Conservation (phyloP, 1,140 invertebrate genomes). For the Drosophila sturtevanti region DNA sequence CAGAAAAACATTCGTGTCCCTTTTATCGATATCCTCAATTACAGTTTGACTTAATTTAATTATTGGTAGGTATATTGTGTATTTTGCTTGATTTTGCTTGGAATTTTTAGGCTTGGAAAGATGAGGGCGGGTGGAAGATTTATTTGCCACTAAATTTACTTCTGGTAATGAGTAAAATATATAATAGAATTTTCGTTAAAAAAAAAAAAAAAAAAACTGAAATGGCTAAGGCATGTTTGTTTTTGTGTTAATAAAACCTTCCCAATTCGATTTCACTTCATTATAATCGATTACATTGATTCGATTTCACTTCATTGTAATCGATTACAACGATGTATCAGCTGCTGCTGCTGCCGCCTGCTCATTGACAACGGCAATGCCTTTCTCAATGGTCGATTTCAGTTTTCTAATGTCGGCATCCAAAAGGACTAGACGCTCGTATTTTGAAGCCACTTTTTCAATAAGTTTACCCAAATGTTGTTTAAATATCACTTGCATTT, state of each 20-base stretch:
- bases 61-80: too few species aligned
- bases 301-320: background rate
- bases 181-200: background rate
- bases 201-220: background rate
- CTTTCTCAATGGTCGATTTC: constrained; percentile 48
- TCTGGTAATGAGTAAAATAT: background rate
- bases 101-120: background rate
- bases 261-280: too few species aligned
- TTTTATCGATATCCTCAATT: too few species aligned
- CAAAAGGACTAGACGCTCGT: constrained; percentile 37
- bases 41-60: too few species aligned
- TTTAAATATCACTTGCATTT: constrained; percentile 36
- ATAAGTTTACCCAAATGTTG: constrained; percentile 31
- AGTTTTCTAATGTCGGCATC: constrained; percentile 51
- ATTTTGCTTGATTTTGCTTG: background rate
- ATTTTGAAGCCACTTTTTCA: constrained; percentile 35
- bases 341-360: constrained; percentile 34
- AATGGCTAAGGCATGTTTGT: too few species aligned
- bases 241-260: too few species aligned
- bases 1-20: too few species aligned
- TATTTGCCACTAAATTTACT: too few species aligned
- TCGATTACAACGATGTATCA: constrained; percentile 7
- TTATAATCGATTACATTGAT: too few species aligned
- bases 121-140: background rate
- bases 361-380: constrained; percentile 43